A percentile compares a stretch with the other conserved stretches of the same genome.
phyloP scores from a whole-genome alignment of 2,113 vertebrate species.

The Felis catus region DNA sequence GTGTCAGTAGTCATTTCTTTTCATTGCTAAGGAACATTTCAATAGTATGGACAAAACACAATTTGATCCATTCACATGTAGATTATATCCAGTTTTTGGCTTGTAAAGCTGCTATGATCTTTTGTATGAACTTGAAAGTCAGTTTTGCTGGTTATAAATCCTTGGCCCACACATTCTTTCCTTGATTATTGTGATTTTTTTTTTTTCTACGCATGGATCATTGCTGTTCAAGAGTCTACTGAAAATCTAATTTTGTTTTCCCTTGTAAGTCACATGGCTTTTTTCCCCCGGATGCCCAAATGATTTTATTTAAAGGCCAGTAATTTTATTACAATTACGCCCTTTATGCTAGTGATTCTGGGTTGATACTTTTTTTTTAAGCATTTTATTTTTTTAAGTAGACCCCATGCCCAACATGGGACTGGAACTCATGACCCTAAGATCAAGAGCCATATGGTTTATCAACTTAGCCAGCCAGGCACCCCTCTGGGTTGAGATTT shows the following conservation, averaged over 20 bases:
- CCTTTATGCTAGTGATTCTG: not conserved
- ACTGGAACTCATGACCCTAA: not conserved
- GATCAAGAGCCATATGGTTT: not conserved
- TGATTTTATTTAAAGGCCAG: not conserved
- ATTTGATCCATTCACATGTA: not conserved
- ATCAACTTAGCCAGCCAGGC: not conserved
- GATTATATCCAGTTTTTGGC: not conserved
- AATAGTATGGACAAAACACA: not conserved
- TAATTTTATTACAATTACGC: not conserved
- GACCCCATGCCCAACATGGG: not conserved
- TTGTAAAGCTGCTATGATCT: not conserved
- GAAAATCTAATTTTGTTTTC: not conserved
- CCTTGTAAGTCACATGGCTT: not conserved
- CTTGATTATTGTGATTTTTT: not conserved
- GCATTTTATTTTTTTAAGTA: not conserved
- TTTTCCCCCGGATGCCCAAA: not conserved
- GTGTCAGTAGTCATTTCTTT: not conserved
- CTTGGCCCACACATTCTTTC: not conserved
- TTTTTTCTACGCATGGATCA: not conserved
- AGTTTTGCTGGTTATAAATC: not conserved
- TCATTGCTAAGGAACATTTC: not conserved
- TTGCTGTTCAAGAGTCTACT: not conserved
- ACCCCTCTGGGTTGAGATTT: not conserved
- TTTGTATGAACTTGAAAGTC: not conserved
- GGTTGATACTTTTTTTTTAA: no score